Evolutionary conservation across 1,140 invertebrate species (phyloP).

Genomic region (Oreohelix idahoensis): DNA sequence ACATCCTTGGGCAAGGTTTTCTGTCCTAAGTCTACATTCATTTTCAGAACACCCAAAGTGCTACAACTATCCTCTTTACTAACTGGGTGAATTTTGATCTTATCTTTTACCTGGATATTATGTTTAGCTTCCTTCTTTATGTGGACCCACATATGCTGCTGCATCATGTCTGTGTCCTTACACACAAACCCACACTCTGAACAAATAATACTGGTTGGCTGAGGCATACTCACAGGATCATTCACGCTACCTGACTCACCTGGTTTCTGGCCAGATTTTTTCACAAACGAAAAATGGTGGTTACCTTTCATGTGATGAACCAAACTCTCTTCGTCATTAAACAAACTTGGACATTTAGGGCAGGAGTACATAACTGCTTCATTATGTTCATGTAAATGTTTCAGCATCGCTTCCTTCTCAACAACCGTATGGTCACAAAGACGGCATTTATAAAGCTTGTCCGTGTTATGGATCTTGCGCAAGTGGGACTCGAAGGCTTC

Average conservation of each 20-base stretch:
- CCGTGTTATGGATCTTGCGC: conserved; percentile 56
- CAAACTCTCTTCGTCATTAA: conserved; percentile 30
- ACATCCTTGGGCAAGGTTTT: conserved; percentile 44
- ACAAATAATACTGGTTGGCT: conserved; percentile 59
- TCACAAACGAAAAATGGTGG: conserved; percentile 25
- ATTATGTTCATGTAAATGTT: conserved; percentile 51
- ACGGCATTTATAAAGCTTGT: conserved; percentile 62
- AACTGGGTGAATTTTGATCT: conserved; percentile 6
- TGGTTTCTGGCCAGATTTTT: background rate
- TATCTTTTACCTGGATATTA: background rate
- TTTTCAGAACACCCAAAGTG: conserved; percentile 34
- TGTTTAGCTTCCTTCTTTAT: conserved; percentile 33
- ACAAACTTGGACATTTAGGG: conserved; percentile 16
- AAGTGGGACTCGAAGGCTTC: conserved; percentile 58
- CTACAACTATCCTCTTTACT: background rate
- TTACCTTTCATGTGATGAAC: conserved; percentile 36
- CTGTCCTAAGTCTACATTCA: conserved; percentile 34
- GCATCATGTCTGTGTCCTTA: conserved; percentile 57
- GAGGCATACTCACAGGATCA: background rate
- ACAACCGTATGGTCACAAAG: conserved; percentile 62
- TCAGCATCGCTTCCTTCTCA: conserved; percentile 55
- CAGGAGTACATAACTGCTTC: conserved; percentile 43
- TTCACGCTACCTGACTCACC: background rate
- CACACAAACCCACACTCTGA: conserved; percentile 69
- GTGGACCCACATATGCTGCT: conserved; percentile 63